These are phyloP conservation scores for Stenolophus ochropezus DNA, from an alignment of 2,888 invertebrate species.

Conservation along the genomic window DNA sequence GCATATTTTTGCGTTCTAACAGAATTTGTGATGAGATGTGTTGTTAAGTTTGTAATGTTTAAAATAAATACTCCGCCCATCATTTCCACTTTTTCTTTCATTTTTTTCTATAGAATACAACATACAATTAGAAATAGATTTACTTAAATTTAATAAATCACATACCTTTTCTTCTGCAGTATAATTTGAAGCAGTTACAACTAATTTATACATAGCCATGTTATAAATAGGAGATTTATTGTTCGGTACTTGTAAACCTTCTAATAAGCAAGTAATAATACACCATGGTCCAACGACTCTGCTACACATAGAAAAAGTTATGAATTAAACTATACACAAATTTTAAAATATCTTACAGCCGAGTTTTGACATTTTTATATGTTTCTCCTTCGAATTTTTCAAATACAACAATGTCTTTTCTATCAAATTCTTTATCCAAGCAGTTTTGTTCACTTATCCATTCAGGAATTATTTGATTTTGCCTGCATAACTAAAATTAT, in stretches of 20 bases:
- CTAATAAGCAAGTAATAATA: conserved; percentile 82
- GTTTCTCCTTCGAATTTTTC: conserved; percentile 84
- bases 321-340: conserved; percentile 9
- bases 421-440: conserved; percentile 75
- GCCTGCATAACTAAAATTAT: conserved; percentile 75
- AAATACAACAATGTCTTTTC: conserved; percentile 86
- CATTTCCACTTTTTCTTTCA: conserved; percentile 80
- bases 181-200: conserved; percentile 49
- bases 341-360: conserved; percentile 78
- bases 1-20: conserved; percentile 86
- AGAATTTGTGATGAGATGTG: conserved; percentile 88
- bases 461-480: conserved; percentile 77
- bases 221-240: conserved; percentile 86
- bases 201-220: conserved; percentile 83
- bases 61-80: conserved; percentile 86
- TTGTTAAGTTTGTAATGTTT: conserved; percentile 80
- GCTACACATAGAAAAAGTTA: conserved; percentile 65
- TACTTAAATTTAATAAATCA: conserved; percentile 62
- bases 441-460: conserved; percentile 82
- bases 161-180: conserved; percentile 32
- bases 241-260: conserved; percentile 84
- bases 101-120: conserved; percentile 73
- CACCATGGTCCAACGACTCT: conserved; percentile 91
- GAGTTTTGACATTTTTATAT: conserved; percentile 79
- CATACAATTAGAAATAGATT: too few species aligned